These are phyloP conservation scores for Stomatorhinus ivindoensis DNA, from an alignment of 2,113 vertebrate genomes.

Conservation along the genomic window DNA sequence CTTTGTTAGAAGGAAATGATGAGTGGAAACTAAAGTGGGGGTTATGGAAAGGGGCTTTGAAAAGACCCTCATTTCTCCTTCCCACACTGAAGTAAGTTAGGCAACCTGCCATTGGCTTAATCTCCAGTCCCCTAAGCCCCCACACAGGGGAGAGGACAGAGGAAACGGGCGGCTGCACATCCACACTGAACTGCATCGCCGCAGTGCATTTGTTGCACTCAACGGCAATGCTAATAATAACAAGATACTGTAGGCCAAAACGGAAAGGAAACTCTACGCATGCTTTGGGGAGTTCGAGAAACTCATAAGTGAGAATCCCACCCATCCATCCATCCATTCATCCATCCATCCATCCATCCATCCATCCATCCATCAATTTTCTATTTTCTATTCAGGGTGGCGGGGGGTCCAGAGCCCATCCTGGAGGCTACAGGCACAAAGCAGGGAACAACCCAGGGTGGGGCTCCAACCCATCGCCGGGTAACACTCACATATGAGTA, in stretches of 20 bases:
- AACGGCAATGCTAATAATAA: neutral
- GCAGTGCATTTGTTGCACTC: neutral
- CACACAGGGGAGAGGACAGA: neutral
- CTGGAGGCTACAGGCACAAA: neutral
- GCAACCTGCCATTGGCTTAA: conserved; percentile 2
- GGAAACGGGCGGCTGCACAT: neutral
- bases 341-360: too few relatives aligned
- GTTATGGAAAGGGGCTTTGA: conserved; percentile 9
- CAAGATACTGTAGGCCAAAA: neutral
- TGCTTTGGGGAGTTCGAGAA: neutral
- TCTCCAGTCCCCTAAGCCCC: conserved; percentile 10
- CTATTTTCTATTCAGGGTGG: neutral
- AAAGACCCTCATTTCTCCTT: conserved; percentile 21
- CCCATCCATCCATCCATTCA: too few relatives aligned
- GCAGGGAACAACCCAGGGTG: neutral
- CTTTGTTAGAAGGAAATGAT: conserved; percentile 30
- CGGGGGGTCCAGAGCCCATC: too few relatives aligned
- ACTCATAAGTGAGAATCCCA: neutral
- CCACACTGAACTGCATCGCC: neutral
- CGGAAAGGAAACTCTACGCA: neutral
- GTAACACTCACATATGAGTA: neutral
- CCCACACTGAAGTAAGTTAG: conserved; percentile 11
- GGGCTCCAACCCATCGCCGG: neutral
- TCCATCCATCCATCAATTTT: neutral
- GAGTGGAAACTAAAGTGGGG: conserved; percentile 20